phyloP scores from a whole-genome alignment of 35 echinoderm and acorn worm genomes.

The Holothuria glaberrima region DNA sequence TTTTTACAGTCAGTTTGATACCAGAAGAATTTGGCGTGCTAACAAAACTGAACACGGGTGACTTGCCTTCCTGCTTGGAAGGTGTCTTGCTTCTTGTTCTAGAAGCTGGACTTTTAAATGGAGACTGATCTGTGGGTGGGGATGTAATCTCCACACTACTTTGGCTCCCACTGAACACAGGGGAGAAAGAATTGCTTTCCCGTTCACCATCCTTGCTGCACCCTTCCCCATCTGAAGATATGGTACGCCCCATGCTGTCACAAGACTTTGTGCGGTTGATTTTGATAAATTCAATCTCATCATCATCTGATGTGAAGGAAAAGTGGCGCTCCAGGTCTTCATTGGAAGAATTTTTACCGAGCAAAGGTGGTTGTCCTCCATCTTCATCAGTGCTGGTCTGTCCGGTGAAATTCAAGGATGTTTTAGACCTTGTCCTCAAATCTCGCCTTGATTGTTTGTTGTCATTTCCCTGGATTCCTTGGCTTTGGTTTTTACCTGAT shows the following conservation, averaged over 20 bases:
- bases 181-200: neutral
- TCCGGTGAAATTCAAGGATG: neutral
- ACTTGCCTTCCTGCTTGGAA: neutral
- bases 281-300: constrained; percentile 44
- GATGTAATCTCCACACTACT: neutral
- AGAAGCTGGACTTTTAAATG: constrained; percentile 19
- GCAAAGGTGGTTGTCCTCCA: neutral
- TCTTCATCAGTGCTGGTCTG: neutral
- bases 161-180: neutral
- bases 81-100: neutral
- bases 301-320: constrained; percentile 43
- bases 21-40: constrained; percentile 36
- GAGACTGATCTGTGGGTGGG: neutral
- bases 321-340: constrained; percentile 23
- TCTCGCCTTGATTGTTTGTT: neutral
- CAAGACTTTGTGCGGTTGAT: constrained; percentile 8
- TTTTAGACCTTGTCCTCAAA: constrained; percentile 4
- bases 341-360: neutral
- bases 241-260: constrained; percentile 1
- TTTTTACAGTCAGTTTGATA: neutral
- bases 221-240: neutral
- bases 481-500: too few relatives aligned
- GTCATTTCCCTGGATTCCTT: neutral
- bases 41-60: constrained; percentile 27
- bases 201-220: neutral